Conservation (phyloP, 2,113 vertebrate species). For the Phainopepla nitens region DNA sequence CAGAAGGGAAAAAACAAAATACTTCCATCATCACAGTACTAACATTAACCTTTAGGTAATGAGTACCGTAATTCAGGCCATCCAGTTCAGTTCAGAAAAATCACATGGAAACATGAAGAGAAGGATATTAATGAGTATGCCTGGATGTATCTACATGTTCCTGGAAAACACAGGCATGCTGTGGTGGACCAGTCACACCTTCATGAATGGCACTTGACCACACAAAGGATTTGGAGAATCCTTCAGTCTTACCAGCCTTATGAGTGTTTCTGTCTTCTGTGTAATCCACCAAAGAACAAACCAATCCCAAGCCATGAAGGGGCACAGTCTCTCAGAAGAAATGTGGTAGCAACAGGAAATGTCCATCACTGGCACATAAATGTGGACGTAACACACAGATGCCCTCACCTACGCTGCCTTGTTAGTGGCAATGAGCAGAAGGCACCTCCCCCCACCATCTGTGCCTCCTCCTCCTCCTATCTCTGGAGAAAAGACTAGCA, state of each 20-base stretch:
- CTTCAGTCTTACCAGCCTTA: neutral
- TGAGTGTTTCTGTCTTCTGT: neutral
- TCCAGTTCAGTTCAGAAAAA: conserved; percentile 8
- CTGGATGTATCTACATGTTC: neutral
- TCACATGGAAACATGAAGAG: neutral
- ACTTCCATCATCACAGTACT: neutral
- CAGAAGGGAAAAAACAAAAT: neutral
- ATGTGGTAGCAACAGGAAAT: neutral
- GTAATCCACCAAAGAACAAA: neutral
- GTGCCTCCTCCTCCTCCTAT: neutral
- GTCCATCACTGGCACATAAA: neutral
- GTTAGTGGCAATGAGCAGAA: neutral
- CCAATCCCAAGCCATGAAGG: neutral
- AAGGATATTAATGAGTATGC: neutral
- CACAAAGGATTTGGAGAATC: fast-evolving
- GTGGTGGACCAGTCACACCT: neutral
- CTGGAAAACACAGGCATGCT: neutral
- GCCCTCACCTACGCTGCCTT: neutral
- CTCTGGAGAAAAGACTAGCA: neutral
- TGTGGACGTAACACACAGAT: fast-evolving
- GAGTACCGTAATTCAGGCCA: neutral
- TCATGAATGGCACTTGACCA: fast-evolving
- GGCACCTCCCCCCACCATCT: neutral
- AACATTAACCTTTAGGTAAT: conserved; percentile 46
- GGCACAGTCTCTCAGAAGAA: neutral